A percentile compares a stretch with the other conserved stretches of the same genome.
Conservation (phyloP, 2,113 vertebrate species). For the Cyprinodon tularosa region DNA sequence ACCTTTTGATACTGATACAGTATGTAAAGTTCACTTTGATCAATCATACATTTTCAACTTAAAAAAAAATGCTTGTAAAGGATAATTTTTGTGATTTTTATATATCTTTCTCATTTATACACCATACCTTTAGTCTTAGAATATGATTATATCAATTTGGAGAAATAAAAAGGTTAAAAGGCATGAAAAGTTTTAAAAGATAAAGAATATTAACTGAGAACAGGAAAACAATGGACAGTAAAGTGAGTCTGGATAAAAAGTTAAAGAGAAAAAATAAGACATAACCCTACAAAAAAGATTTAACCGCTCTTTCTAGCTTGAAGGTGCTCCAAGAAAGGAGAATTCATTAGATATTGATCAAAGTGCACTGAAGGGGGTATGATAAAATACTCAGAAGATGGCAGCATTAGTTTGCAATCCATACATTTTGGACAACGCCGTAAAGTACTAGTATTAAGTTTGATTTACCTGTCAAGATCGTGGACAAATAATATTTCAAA, state of each 20-base stretch:
- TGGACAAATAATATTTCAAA: constrained; percentile 30
- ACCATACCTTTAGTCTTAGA: neutral
- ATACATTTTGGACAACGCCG: constrained; percentile 40
- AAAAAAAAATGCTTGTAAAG: neutral
- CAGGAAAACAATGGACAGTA: neutral
- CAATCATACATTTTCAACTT: neutral
- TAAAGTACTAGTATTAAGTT: constrained; percentile 25
- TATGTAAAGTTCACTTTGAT: too few relatives aligned
- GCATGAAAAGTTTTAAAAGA: neutral
- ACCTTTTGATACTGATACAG: too few relatives aligned
- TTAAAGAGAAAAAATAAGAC: constrained; percentile 1
- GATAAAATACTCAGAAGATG: constrained; percentile 48
- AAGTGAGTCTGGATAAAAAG: neutral
- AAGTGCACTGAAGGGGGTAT: constrained; percentile 27
- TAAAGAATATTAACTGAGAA: neutral
- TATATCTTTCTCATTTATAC: neutral
- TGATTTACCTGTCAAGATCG: constrained; percentile 22
- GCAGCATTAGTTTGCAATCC: constrained; percentile 40
- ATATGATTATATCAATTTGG: neutral
- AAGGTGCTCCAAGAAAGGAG: constrained; percentile 25
- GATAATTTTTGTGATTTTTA: neutral
- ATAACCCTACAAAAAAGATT: constrained; percentile 3
- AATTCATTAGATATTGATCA: constrained; percentile 63
- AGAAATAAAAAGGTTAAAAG: neutral
- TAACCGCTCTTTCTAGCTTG: constrained; percentile 19